Evolutionary conservation across 2,888 invertebrate genomes (phyloP), one percentile per base, ranked within the genome.

Genomic region (Diarsia brunnea): DNA sequence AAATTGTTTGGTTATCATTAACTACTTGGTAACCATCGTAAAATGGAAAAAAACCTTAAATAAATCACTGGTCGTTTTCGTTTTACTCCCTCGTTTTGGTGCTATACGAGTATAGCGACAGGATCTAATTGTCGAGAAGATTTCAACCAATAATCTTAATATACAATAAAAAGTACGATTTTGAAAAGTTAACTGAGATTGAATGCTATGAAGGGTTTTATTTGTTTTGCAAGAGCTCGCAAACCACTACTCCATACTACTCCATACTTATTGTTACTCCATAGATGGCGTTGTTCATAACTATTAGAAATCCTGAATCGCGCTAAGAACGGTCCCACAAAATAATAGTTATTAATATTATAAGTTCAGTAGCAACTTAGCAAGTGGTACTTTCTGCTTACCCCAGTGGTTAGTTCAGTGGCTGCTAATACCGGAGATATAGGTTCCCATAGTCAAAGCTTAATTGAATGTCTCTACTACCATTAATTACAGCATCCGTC

Each of bases 401-500:
- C 24, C 24, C n/a, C 14, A 2, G 14, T 51, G 53, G n/a, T 24
- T 38, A 47, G 65, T 53, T 73, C 69, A 69, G 38, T 55, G 55
- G 51, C 38, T 49, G 21, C 27, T 14, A 27, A 38, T 11, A 8
- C 4, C 27, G 21, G 19, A 65, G 12, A 16, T 49, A 21, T 12
- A 65, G 14, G n/a, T 69, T 79, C 38, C 11, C 47, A 65, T 31
- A 47, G 8, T 65, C 24, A 24, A 51, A 5, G 21, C 12, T n/a
- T 24, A 64, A 31, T 64, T 19, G 16, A 10, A 47, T 68, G 24
- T 19, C 24, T 58, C 10, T n/a, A 16, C 14, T 65, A 12, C 45
- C 51, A 43, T 43, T 43, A 60, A 53, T 60, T 68, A 58, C 19
- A n/a, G n/a, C 16, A 47, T 65, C 51, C 51, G 24, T 21, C 12